Base-by-base conservation (phyloP, 2,888 invertebrate species). In the Dicycla oo region DNA sequence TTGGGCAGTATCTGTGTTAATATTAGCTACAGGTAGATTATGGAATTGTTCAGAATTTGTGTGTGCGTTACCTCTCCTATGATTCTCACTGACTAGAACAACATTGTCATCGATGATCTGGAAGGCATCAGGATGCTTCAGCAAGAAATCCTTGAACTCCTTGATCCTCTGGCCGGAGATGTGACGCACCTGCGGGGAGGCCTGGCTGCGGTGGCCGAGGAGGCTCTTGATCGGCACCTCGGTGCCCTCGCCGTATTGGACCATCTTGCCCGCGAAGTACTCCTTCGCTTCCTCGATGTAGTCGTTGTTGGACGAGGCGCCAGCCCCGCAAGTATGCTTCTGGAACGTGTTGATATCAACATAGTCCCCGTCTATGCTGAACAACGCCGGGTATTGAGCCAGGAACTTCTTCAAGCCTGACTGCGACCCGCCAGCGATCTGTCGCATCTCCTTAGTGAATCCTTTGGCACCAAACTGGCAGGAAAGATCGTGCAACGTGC, bases 401-500 rank as follows among this genome's bases (percentile, higher is more conserved):
- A 99, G 97, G 96, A 99, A 99, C 95, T 99, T 99, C 94, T 99
- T 99, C 76, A 99, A 97, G 72, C 99, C 99, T 88, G 98, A 98
- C 95, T 99, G 99, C 86, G 99, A 99, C 87, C 99, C 99, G 85
- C 99, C 98, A 88, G 98, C 98, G 87, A 98, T 98, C 94, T 99
- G 99, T 88, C 99, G 97, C 99, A 99, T 99, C 96, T 99, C 99
- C 96, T 99, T 98, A 38, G 99, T 99, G 95, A 99, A 99, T 86
- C 99, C 99, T 94, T 99, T 99, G 87, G 99, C 99, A 90, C 99
- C 99, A 96, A 99, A 99, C 96, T 99, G 99, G 95, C 99, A 99
- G 93, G 99, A 99, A 88, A 99, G 97, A 96, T 99, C 99, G 95
- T 99, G 99, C 90, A 99, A 97, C 85, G 99, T 99, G 93, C 99